phyloP scores from a whole-genome alignment of 2,113 vertebrate genomes.

The Hemichromis elongatus region DNA sequence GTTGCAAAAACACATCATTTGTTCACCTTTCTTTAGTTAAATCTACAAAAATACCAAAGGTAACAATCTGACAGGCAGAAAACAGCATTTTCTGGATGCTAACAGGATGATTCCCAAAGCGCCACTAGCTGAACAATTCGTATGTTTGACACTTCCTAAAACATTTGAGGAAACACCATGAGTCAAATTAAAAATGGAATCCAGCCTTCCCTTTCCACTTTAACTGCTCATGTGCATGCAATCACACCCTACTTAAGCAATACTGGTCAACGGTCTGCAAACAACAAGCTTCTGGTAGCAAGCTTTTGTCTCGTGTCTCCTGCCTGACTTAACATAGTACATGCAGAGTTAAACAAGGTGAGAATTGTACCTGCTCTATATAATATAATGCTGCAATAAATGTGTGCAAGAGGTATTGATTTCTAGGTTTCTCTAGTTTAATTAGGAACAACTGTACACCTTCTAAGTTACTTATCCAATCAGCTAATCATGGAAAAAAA shows the following conservation, averaged over 20 bases:
- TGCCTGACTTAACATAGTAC: neutral
- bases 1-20: neutral
- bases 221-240: neutral
- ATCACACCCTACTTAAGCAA: neutral
- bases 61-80: neutral
- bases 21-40: neutral
- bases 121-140: no score
- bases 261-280: accelerated
- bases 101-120: neutral
- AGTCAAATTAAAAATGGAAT: neutral
- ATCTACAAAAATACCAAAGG: neutral
- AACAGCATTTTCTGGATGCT: accelerated
- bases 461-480: neutral
- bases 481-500: neutral
- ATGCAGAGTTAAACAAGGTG: neutral
- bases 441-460: neutral
- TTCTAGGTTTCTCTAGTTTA: neutral
- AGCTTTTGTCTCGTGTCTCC: neutral
- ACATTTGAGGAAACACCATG: neutral
- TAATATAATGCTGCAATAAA: neutral
- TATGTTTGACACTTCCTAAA: no score
- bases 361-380: neutral
- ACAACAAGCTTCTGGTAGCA: neutral
- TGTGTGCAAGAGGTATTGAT: neutral
- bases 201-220: neutral